Evolutionary conservation across 2,797 vertebrate species (phyloP), one percentile per base, ranked within the genome.

Genomic region (Chiroxiphia lanceolata): DNA sequence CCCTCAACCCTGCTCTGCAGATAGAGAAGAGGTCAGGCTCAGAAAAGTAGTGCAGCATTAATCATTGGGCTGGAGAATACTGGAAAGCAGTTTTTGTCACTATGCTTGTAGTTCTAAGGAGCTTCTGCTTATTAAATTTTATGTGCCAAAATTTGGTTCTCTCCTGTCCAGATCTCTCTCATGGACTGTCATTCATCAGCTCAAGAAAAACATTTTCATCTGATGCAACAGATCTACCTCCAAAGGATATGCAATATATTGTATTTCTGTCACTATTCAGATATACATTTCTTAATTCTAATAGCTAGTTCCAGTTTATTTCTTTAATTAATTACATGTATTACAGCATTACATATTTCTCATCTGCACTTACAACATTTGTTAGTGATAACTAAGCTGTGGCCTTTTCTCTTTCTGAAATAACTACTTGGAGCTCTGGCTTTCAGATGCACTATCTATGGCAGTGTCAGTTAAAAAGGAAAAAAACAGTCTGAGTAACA

Each of bases 31-130:
- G 20, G 13, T 27, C 59, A 81, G 38, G 23, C 31, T 65, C 40
- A 72, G 70, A 48, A 86, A 90, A 57, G 48, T 23, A 82, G 21
- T 3, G 2, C 25, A 72, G 33, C 15, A 61, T 21, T 54, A 50
- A 40, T 74, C 44, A 69, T 0, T 7, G 51, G 31, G 6, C 34
- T 67, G 36, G 19, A 90, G 64, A 87, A 92, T 70, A 86, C 81
- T 87, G 42, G n/a, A 79, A 92, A 94, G 48, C 51, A 87, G 34
- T 45, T 76, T 89, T 77, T 64, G 31, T 50, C 57, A 51, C 42
- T n/a, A 15, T 54, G 47, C 13, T 45, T 57, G 63, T 44, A 50
- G 23, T 36, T 77, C n/a, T 64, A 71, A 71, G 40, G 23, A 68
- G 26, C 34, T 82, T 71, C n/a, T 79, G 38, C 29, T 81, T 64